Percentiles rank a stretch among this genome's conserved stretches.
phyloP scores from a whole-genome alignment of 1,140 invertebrate genomes.

The Schlechtendalia chinensis region DNA sequence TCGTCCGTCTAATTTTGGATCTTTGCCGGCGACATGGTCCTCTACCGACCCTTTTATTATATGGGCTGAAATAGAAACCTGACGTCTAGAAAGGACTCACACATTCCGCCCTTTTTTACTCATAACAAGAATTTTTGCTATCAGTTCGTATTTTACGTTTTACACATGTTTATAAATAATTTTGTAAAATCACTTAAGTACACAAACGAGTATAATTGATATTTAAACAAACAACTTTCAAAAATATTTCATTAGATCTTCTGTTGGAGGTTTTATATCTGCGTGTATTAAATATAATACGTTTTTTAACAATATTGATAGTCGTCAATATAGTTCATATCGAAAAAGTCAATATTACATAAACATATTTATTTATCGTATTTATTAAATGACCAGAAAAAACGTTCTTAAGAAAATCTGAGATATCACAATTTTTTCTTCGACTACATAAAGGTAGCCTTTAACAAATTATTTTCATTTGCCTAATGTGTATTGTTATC shows the following conservation, averaged over 20 bases:
- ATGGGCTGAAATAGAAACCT: constrained; percentile 44
- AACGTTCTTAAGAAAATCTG: background rate
- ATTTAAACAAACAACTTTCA: no score
- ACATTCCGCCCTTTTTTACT: constrained; percentile 6
- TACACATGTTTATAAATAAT: background rate
- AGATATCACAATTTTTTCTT: background rate
- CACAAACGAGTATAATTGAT: no score
- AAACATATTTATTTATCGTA: background rate
- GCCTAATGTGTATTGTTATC: background rate
- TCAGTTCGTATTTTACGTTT: background rate
- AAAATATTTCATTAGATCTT: no score
- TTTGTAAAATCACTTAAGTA: background rate
- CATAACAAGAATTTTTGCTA: background rate
- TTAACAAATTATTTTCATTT: background rate
- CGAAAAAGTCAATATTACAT: background rate
- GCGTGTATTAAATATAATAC: no score
- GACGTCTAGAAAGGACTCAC: background rate
- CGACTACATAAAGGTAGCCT: no score
- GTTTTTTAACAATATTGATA: no score
- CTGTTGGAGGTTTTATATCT: no score
- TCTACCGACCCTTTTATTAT: constrained; percentile 42
- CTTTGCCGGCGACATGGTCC: constrained; percentile 7
- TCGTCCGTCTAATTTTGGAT: constrained; percentile 46
- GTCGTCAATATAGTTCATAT: background rate
- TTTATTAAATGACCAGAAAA: background rate